Evolutionary conservation across 2,888 invertebrate genomes (phyloP), one percentile per base, ranked within the genome.

Genomic region (Junonia oenone): DNA sequence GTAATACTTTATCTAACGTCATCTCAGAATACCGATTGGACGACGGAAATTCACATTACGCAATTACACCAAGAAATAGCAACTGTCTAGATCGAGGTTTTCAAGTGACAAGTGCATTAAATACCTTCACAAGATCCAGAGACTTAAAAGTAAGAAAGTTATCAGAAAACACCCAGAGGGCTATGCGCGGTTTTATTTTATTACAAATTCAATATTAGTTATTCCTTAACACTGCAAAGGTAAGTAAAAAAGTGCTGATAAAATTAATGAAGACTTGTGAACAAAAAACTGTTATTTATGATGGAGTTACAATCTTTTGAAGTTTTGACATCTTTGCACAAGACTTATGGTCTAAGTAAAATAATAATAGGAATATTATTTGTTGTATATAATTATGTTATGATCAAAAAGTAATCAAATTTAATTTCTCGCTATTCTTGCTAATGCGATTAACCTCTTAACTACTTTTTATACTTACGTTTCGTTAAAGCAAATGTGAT

Each of bases 41-140:
- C 63, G 63, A 63, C 63, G 68, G 66, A 68, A 67, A 72, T 68
- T 67, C 62, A 69, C 61, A 71, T 71, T 68, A 66, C 69, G 74
- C 77, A 81, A 80, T 81, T 77, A 80, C 73, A 71, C 69, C 72
- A 72, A 68, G 71, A 72, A 72, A 68, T 67, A 68, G 72, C 64
- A 56, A 60, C 66, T 73, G 71, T 63, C 73, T 72, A 71, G 73
- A 61, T 68, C 70, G 72, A 75, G 71, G 72, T 75, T 73, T 72
- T 55, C 31, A 14, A 51, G 45, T 49, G 54, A 55, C 54, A 59
- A 56, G 56, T 48, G 43, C 48, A 45, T 60, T 57, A 51, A 49
- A 55, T 45, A 54, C 45, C 35, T n/a, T n/a, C n/a, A n/a, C n/a
- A 45, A 27, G 48, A 35, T 51, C 38, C 26, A 40, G 43, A 47